Evolutionary conservation across 1,140 invertebrate genomes (phyloP).

Genomic region (Calephelis nemesis): DNA sequence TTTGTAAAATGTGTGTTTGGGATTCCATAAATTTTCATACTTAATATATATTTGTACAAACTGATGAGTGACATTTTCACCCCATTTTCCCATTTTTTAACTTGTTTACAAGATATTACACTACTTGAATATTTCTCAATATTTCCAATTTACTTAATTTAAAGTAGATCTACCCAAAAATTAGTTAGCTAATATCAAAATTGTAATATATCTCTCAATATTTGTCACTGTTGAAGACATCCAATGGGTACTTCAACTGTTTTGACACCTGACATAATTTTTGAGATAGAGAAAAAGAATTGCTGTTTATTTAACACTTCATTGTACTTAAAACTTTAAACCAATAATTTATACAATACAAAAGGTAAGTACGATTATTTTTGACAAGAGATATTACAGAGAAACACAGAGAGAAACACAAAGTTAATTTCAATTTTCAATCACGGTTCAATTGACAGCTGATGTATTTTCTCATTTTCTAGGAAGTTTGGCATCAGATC

Average conservation of each 20-base stretch:
- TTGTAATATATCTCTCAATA: too few species aligned
- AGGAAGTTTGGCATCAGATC: too few species aligned
- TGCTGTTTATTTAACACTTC: background rate
- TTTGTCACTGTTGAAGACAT: background rate
- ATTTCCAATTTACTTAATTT: too few species aligned
- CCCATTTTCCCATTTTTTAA: conserved; percentile 37
- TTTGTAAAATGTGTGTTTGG: conserved; percentile 55
- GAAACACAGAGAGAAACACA: too few species aligned
- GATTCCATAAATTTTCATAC: conserved; percentile 69
- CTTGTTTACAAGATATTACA: conserved; percentile 2
- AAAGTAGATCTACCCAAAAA: too few species aligned
- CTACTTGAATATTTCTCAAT: background rate
- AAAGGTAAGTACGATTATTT: too few species aligned
- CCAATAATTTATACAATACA: too few species aligned
- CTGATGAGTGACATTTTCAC: conserved; percentile 52
- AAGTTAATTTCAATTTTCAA: too few species aligned
- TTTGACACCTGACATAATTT: background rate
- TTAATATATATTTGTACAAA: conserved; percentile 72
- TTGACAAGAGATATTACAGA: too few species aligned
- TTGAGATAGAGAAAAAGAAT: background rate
- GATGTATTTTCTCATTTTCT: too few species aligned
- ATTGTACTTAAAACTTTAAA: background rate
- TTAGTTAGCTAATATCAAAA: too few species aligned
- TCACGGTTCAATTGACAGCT: too few species aligned
- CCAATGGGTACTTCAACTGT: background rate